Evolutionary conservation across 2,113 vertebrate species (phyloP).

Genomic region (Amazona guildingii): DNA sequence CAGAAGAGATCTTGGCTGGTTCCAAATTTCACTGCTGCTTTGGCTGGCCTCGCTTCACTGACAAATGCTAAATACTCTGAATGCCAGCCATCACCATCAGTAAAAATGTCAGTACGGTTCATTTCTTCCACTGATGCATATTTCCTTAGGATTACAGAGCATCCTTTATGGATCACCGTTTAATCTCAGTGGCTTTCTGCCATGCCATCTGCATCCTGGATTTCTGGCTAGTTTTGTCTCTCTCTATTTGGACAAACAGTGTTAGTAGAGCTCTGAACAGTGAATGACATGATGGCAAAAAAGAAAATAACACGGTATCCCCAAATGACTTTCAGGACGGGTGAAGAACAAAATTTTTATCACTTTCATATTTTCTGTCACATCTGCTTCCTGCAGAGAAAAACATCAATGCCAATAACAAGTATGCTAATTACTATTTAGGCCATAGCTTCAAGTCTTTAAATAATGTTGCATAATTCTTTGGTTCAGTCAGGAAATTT

Average conservation of each 20-base stretch:
- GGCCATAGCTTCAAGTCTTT: conserved; percentile 73
- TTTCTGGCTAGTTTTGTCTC: neutral
- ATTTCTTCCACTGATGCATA: neutral
- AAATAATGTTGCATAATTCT: conserved; percentile 73
- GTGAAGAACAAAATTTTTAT: conserved; percentile 61
- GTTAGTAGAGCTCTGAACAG: neutral
- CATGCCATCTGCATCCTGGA: neutral
- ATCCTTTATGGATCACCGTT: conserved; percentile 1
- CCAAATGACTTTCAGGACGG: conserved; percentile 20
- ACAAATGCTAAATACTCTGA: conserved; percentile 2
- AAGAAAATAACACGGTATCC: conserved; percentile 6
- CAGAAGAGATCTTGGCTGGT: neutral
- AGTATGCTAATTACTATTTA: conserved; percentile 76
- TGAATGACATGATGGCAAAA: conserved; percentile 18
- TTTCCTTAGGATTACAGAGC: neutral
- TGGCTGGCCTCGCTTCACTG: neutral
- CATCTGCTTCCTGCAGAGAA: conserved; percentile 65
- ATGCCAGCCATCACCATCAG: neutral
- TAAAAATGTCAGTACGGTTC: neutral
- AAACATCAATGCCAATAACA: conserved; percentile 65
- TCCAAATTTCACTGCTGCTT: conserved; percentile 15
- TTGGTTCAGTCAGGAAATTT: conserved; percentile 78
- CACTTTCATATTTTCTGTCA: conserved; percentile 60
- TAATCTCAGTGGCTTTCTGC: neutral
- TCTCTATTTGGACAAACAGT: neutral